These are phyloP conservation scores for Xestia ashworthii DNA, from an alignment of 2,888 invertebrate genomes.

Conservation along the genomic window DNA sequence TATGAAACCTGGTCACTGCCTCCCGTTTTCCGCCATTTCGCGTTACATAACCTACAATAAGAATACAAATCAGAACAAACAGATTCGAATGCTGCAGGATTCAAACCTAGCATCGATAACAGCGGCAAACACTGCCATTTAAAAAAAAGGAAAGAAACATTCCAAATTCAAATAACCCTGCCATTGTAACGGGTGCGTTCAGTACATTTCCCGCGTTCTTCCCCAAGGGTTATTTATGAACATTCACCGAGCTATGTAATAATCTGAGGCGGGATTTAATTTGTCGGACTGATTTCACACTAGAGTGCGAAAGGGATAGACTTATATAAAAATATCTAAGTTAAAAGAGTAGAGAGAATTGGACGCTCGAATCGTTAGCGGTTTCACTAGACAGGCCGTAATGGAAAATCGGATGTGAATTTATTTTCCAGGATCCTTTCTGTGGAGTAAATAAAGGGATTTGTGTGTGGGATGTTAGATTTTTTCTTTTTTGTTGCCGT, in stretches of 20 bases:
- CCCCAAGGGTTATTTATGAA: conserved; percentile 92
- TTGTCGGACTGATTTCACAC: conserved; percentile 93
- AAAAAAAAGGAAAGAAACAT: conserved; percentile 42
- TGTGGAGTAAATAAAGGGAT: conserved; percentile 74
- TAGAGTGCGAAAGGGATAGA: conserved; percentile 80
- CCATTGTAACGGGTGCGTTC: conserved; percentile 70
- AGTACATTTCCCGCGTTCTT: conserved; percentile 75
- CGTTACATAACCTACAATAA: not conserved
- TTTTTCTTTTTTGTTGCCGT: conserved; percentile 41
- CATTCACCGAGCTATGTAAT: conserved; percentile 93
- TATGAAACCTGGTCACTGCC: not conserved
- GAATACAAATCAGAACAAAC: not conserved
- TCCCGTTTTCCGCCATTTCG: not conserved
- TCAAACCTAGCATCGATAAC: conserved; percentile 13
- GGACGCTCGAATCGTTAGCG: conserved; percentile 81
- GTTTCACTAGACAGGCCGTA: conserved; percentile 79
- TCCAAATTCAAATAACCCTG: conserved; percentile 68
- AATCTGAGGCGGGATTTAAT: conserved; percentile 94
- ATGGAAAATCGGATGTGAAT: conserved; percentile 82
- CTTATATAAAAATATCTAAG: conserved; percentile 47
- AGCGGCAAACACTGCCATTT: not conserved
- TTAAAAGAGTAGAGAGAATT: conserved; percentile 67
- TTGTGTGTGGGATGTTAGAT: conserved; percentile 72
- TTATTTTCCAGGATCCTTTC: conserved; percentile 73
- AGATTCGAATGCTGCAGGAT: conserved; percentile 1